Evolutionary conservation across 2,797 vertebrate species (phyloP), one percentile per base, ranked within the genome.

Genomic region (Esox lucius): DNA sequence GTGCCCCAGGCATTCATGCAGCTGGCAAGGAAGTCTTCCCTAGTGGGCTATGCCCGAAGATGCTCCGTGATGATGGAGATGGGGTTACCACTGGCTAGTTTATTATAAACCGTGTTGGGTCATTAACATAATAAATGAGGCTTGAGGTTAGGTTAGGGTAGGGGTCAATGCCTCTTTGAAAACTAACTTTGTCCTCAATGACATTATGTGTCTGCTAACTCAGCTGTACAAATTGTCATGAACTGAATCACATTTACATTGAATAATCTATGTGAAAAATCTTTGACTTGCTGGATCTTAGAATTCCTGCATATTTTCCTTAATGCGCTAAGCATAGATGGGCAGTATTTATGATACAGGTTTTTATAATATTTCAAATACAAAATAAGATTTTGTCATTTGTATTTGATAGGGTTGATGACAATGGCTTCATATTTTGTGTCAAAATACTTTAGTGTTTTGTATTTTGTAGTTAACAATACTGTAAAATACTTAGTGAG

Each of bases 1-100:
- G 93, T 95, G 17, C 94, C 96, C 11, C 94, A 93, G 85, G 84
- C 92, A n/a, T 95, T 95, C 83, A 86, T 96, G 85, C 96, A 96
- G 91, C 94, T 96, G 86, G 91, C 94, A 0, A 91, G 94, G 59
- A 94, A 94, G 70, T 96, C 73, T 0, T 79, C 95, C 0, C 84
- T 97, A 84, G 86, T 94, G n/a, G 91, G 93, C 22, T 96, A 95
- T 78, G 95, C 95, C 6, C 94, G 94, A 77, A 96, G 90, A 75
- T 98, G 97, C 73, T 96, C 96, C 0, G 93, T 96, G 74, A 96
- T 97, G 96, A 96, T 95, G 95, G 94, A 95, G 77, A 84, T 92
- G 68, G 93, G 84, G 19, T 91, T 92, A 24, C 89, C 92, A 5
- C 78, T 81, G 70, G 76, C 74, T 26, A 92, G 94, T 13, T 26